Evolutionary conservation across 2,888 invertebrate genomes (phyloP).

Genomic region (Clunio marinus): DNA sequence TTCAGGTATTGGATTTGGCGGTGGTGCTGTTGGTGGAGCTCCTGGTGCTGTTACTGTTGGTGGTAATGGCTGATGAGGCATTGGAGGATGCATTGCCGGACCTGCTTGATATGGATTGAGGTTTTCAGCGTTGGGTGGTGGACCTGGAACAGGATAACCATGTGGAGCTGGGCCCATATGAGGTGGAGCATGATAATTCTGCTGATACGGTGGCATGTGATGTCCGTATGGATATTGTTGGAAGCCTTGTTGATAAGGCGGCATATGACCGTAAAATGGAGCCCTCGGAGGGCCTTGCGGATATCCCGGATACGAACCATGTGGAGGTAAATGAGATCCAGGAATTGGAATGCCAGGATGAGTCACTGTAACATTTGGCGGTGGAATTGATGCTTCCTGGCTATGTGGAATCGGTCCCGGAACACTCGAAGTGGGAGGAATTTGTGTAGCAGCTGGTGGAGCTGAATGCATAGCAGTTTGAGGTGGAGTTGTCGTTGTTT

Average conservation of each 20-base stretch:
- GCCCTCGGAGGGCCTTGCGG: conserved; percentile 36
- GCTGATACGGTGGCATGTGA: conserved; percentile 45
- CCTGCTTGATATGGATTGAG: conserved; percentile 43
- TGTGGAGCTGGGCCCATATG: too few species aligned
- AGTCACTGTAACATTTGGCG: conserved; percentile 47
- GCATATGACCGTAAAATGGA: conserved; percentile 42
- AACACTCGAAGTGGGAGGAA: conserved; percentile 43
- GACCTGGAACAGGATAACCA: conserved; percentile 50
- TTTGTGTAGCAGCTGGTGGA: conserved; percentile 45
- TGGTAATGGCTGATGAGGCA: conserved; percentile 42
- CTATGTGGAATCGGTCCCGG: conserved; percentile 43
- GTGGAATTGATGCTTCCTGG: conserved; percentile 44
- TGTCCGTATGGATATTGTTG: conserved; percentile 43
- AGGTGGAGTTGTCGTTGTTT: conserved; percentile 42
- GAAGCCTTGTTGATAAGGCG: conserved; percentile 46
- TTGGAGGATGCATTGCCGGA: conserved; percentile 46
- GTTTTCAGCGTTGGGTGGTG: conserved; percentile 44
- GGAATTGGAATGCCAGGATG: conserved; percentile 21
- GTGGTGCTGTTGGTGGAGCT: conserved; percentile 41
- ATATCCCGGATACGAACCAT: conserved; percentile 39
- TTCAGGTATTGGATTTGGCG: conserved; percentile 35
- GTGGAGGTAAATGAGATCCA: conserved; percentile 34
- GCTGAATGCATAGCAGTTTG: conserved; percentile 41
- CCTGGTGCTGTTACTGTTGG: conserved; percentile 42
- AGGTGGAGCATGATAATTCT: conserved; percentile 45